phyloP scores from a whole-genome alignment of 2,797 vertebrate species.

The Valencia hispanica region DNA sequence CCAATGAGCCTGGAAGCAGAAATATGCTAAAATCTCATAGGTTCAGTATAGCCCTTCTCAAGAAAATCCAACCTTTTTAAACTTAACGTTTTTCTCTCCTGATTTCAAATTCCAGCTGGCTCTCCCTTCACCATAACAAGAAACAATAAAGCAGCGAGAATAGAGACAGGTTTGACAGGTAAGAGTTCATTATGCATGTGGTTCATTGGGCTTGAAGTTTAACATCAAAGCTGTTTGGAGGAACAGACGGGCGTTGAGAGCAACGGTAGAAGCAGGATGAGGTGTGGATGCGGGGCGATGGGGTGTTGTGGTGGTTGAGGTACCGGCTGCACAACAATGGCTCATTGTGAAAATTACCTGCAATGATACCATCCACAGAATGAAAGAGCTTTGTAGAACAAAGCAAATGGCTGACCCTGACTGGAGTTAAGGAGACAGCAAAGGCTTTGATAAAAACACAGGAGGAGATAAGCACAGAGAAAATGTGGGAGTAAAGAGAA shows the following conservation, averaged over 20 bases:
- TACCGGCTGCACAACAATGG: conserved; percentile 52
- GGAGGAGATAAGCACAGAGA: conserved; percentile 43
- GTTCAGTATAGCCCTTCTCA: conserved; percentile 40
- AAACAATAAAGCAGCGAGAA: conserved; percentile 61
- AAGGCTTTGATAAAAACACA: conserved; percentile 69
- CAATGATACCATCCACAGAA: conserved; percentile 71
- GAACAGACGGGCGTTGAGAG: conserved; percentile 69
- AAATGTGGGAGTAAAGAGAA: conserved; percentile 27
- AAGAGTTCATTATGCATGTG: conserved; percentile 78
- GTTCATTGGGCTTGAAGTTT: conserved; percentile 78
- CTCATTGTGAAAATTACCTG: conserved; percentile 76
- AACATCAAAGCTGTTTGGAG: conserved; percentile 69
- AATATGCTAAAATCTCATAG: conserved; percentile 22
- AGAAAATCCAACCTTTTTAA: conserved; percentile 39
- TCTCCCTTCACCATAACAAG: conserved; percentile 60
- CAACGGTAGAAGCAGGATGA: conserved; percentile 50
- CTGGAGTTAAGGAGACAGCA: conserved; percentile 53
- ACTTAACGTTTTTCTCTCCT: conserved; percentile 34
- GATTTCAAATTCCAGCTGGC: conserved; percentile 65
- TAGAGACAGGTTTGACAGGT: conserved; percentile 70
- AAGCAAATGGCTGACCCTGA: conserved; percentile 71
- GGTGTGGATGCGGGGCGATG: conserved; percentile 18
- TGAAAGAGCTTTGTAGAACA: conserved; percentile 71
- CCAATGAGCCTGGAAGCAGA: conserved; percentile 90
- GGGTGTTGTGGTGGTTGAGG: conserved; percentile 25